Percentiles rank a stretch among this genome's conserved stretches.
phyloP scores from a whole-genome alignment of 1,140 invertebrate species.

The Oedothorax gibbosus region DNA sequence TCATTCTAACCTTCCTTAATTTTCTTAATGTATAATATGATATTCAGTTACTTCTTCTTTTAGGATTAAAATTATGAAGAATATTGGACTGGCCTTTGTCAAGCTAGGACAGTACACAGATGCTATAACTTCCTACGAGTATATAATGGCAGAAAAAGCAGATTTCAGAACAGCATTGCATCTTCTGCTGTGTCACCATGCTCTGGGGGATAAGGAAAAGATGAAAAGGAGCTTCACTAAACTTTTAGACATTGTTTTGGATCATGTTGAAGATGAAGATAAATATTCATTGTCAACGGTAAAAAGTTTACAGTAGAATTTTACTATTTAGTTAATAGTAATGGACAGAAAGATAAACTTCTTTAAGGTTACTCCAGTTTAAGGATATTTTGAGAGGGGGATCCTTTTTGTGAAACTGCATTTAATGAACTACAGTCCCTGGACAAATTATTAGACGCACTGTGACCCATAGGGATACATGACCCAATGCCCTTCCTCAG shows the following conservation, averaged over 20 bases:
- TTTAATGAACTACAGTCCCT: too few species aligned
- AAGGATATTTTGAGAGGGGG: too few species aligned
- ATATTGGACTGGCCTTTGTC: slow-evolving; percentile 95
- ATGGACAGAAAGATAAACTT: too few species aligned
- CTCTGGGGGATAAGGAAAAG: slow-evolving; percentile 91
- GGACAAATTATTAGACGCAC: too few species aligned
- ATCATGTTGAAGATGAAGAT: slow-evolving; percentile 83
- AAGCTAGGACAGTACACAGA: slow-evolving; percentile 96
- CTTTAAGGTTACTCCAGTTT: too few species aligned
- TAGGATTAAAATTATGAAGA: slow-evolving; percentile 97
- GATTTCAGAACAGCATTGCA: slow-evolving; percentile 91
- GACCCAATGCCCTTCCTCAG: too few species aligned
- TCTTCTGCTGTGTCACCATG: slow-evolving; percentile 92
- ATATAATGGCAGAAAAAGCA: slow-evolving; percentile 95
- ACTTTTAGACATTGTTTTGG: slow-evolving; percentile 86
- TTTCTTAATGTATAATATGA: neutral
- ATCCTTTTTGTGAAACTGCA: too few species aligned
- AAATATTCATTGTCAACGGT: slow-evolving; percentile 75
- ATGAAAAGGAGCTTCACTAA: slow-evolving; percentile 94
- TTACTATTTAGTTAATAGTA: too few species aligned
- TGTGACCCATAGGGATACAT: too few species aligned
- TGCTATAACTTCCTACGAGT: slow-evolving; percentile 95
- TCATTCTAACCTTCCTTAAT: neutral
- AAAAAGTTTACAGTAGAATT: slow-evolving; percentile 1
- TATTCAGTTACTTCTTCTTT: neutral